These are phyloP conservation scores for Drosophila peninsularis DNA, from an alignment of 2,888 invertebrate genomes.

Conservation along the genomic window DNA sequence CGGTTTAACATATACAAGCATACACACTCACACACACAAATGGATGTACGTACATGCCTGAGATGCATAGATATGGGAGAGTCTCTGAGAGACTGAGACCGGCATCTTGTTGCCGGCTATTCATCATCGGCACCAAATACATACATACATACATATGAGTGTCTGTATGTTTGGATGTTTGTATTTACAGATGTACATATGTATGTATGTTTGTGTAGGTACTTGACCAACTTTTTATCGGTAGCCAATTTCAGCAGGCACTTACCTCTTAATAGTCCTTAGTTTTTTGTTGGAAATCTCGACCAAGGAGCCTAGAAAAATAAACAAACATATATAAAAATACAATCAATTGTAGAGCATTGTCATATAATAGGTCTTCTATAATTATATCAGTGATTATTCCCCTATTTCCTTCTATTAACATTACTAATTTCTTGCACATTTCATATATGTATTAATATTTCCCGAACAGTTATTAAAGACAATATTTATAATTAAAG, in stretches of 20 bases:
- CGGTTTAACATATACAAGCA: background rate
- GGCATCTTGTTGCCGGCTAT: conserved; percentile 32
- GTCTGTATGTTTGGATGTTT: background rate
- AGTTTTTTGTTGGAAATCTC: conserved; percentile 54
- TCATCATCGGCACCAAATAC: conserved; percentile 15
- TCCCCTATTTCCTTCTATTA: too few relatives aligned
- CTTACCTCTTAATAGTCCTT: conserved; percentile 75
- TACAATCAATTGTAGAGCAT: conserved; percentile 1
- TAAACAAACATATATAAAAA: conserved; percentile 3
- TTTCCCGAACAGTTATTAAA: too few relatives aligned
- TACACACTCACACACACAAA: background rate
- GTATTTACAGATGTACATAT: background rate
- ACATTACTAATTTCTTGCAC: too few relatives aligned
- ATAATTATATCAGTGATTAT: background rate
- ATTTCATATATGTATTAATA: too few relatives aligned
- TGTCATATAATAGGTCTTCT: background rate
- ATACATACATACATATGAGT: too few relatives aligned
- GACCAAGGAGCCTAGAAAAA: conserved; percentile 55
- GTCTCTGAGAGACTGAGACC: conserved; percentile 23
- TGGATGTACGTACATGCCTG: background rate
- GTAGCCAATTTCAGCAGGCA: conserved; percentile 10
- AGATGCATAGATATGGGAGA: conserved; percentile 12
- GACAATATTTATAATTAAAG: too few relatives aligned
- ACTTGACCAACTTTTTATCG: conserved; percentile 4
- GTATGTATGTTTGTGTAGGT: background rate